phyloP scores from a whole-genome alignment of 2,113 vertebrate species.

The Progne subis region DNA sequence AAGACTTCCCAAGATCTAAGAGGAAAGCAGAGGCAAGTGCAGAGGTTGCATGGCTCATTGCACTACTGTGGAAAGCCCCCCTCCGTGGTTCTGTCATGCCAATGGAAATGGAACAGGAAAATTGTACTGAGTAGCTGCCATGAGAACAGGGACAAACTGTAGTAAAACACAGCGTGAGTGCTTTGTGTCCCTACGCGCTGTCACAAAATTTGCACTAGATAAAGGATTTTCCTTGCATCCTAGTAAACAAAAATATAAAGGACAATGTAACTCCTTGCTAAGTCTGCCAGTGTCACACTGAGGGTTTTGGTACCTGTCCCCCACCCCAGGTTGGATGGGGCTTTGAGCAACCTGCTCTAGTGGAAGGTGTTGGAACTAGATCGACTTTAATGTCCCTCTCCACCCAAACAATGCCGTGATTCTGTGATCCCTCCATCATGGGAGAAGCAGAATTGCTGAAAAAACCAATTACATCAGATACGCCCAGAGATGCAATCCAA shows the following conservation, averaged over 20 bases:
- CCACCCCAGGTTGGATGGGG: background rate
- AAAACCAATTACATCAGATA: background rate
- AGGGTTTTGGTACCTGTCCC: background rate
- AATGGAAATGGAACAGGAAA: background rate
- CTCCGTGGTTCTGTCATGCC: background rate
- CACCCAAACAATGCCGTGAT: background rate
- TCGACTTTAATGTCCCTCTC: background rate
- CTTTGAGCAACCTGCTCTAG: background rate
- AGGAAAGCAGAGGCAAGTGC: background rate
- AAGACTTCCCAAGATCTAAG: background rate
- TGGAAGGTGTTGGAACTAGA: background rate
- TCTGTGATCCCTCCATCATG: background rate
- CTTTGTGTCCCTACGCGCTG: too few relatives aligned
- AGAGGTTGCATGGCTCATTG: background rate
- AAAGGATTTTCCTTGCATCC: background rate
- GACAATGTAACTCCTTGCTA: rapidly evolving
- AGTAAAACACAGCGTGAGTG: rapidly evolving
- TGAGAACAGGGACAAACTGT: background rate
- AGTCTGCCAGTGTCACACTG: background rate
- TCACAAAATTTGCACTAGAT: background rate
- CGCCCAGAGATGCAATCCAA: background rate
- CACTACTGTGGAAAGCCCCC: background rate
- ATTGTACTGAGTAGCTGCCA: background rate
- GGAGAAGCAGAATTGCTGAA: background rate
- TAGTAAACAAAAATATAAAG: background rate